Conservation (phyloP, 2,888 invertebrate species). For the Stegophylla sp. region DNA sequence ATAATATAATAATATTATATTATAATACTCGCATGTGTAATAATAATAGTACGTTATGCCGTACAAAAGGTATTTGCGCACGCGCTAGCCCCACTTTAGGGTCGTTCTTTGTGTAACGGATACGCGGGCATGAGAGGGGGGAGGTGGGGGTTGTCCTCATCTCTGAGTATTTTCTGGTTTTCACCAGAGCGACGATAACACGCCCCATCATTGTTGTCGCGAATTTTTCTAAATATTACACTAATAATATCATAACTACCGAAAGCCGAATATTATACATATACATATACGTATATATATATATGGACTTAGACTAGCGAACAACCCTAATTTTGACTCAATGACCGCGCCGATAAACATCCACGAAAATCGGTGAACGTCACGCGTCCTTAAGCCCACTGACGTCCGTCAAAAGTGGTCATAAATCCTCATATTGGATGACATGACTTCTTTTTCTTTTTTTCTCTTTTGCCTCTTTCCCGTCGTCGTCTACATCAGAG, state of each 20-base stretch:
- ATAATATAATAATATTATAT: too few species aligned
- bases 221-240: slow-evolving; percentile 36
- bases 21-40: too few species aligned
- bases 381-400: slow-evolving; percentile 8
- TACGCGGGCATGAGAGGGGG: too few species aligned
- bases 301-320: too few species aligned
- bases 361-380: slow-evolving; percentile 1
- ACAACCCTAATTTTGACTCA: slow-evolving; percentile 26
- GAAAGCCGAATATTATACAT: too few species aligned
- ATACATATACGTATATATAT: too few species aligned
- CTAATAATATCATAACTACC: too few species aligned
- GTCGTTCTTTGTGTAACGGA: slow-evolving; percentile 35
- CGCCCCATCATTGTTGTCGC: slow-evolving; percentile 26
- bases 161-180: slow-evolving; percentile 12
- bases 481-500: neutral
- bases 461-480: neutral
- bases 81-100: too few species aligned
- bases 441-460: neutral
- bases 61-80: slow-evolving; percentile 27
- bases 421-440: slow-evolving; percentile 28
- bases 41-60: neutral
- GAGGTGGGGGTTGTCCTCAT: too few species aligned
- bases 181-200: neutral
- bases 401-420: slow-evolving; percentile 31
- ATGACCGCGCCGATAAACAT: neutral